Conservation (phyloP, 2,113 vertebrate genomes). For the Chlorodrepanis virens region DNA sequence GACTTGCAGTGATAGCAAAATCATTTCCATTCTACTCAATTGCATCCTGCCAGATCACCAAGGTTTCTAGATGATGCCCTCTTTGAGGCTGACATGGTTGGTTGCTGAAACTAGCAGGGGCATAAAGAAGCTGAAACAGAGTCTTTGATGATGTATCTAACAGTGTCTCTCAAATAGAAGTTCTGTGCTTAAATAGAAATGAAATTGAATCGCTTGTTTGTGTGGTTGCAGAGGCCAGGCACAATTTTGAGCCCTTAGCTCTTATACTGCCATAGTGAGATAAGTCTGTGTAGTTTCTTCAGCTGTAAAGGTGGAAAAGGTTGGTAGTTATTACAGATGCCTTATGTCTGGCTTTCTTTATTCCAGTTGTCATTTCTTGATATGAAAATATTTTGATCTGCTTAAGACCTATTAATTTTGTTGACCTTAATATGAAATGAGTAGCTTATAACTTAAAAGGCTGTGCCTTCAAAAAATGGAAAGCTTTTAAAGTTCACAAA, state of each 20-base stretch:
- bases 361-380: neutral
- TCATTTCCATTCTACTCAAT: neutral
- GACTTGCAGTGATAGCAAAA: neutral
- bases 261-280: neutral
- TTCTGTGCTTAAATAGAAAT: neutral
- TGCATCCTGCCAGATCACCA: neutral
- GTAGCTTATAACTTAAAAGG: neutral
- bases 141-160: neutral
- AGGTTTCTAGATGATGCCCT: neutral
- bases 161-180: neutral
- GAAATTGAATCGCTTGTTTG: neutral
- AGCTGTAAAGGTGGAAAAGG: neutral
- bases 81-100: neutral
- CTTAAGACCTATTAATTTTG: neutral
- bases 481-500: neutral
- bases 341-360: neutral
- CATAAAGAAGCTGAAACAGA: neutral
- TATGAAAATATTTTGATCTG: neutral
- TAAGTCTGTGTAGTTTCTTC: neutral
- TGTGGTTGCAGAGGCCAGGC: neutral
- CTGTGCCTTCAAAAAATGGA: neutral
- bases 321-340: neutral
- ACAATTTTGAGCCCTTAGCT: neutral
- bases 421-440: neutral
- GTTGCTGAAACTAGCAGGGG: neutral